These are phyloP conservation scores for Urocitellus parryii DNA, from an alignment of 2,113 vertebrate species.

Conservation along the genomic window DNA sequence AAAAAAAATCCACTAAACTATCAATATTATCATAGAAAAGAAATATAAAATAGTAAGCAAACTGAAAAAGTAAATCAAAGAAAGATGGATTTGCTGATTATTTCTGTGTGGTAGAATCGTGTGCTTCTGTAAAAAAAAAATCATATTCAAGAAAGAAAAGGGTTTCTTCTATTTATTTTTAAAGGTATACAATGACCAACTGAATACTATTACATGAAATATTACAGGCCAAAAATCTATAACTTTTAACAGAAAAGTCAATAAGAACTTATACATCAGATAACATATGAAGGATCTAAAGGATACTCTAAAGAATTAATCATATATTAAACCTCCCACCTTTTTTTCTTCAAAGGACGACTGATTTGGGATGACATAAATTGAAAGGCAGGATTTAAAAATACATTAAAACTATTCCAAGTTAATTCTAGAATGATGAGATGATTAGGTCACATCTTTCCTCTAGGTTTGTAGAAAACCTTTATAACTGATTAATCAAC, in stretches of 20 bases:
- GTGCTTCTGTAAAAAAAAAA: conserved; percentile 26
- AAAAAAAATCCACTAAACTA: background rate
- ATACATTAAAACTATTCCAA: conserved; percentile 46
- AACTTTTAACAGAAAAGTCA: conserved; percentile 26
- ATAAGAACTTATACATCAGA: conserved; percentile 48
- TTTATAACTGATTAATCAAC: background rate
- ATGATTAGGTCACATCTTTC: conserved; percentile 30
- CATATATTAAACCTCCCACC: background rate
- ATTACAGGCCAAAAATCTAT: background rate
- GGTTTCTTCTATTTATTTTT: background rate
- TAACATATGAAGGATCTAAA: conserved; percentile 18
- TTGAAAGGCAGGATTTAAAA: conserved; percentile 28
- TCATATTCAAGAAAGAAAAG: background rate
- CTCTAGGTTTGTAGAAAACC: background rate
- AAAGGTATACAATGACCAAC: background rate
- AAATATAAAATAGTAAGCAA: conserved; percentile 33
- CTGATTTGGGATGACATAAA: background rate
- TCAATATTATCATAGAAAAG: conserved; percentile 26
- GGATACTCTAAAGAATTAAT: conserved; percentile 18
- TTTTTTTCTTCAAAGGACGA: background rate
- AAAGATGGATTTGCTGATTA: background rate
- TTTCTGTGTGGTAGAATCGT: background rate
- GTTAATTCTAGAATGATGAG: background rate
- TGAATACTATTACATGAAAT: conserved; percentile 46
- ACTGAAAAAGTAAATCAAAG: background rate